A percentile compares a stretch with the other conserved stretches of the same genome.
These are phyloP conservation scores for Esox lucius DNA, from an alignment of 2,797 vertebrate species.

Conservation along the genomic window DNA sequence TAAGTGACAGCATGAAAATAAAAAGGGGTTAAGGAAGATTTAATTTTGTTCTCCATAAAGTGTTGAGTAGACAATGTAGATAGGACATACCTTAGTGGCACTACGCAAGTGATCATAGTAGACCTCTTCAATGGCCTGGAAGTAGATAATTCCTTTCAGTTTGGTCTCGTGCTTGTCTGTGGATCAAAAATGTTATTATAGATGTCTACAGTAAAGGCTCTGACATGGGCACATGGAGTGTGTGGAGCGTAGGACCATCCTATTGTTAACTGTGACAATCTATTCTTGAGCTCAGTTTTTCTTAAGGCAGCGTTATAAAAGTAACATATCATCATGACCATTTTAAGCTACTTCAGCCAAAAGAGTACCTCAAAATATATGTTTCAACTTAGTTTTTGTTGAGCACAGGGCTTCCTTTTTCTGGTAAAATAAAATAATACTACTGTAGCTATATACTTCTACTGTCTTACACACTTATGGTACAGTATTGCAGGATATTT, in stretches of 20 bases:
- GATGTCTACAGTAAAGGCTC: neutral
- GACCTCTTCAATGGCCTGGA: slow-evolving; percentile 97
- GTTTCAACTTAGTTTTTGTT: neutral
- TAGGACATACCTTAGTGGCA: slow-evolving; percentile 86
- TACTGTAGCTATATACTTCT: neutral
- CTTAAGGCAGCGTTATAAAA: neutral
- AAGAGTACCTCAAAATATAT: neutral
- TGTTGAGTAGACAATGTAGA: neutral
- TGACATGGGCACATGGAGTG: neutral
- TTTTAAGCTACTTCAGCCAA: neutral
- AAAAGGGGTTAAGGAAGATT: neutral
- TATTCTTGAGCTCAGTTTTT: neutral
- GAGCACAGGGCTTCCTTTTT: neutral
- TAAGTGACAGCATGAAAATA: slow-evolving; percentile 22
- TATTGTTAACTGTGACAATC: neutral
- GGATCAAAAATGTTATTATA: neutral
- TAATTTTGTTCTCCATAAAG: neutral
- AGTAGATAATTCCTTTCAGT: slow-evolving; percentile 96
- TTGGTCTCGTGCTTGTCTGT: slow-evolving; percentile 93
- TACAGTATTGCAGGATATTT: slow-evolving; percentile 70
- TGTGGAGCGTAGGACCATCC: neutral
- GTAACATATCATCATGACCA: neutral
- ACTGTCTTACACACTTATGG: slow-evolving; percentile 60
- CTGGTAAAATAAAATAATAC: neutral
- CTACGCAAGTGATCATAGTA: slow-evolving; percentile 97